These are phyloP conservation scores for Fregata magnificens DNA, from an alignment of 2,113 vertebrate genomes.

Conservation along the genomic window DNA sequence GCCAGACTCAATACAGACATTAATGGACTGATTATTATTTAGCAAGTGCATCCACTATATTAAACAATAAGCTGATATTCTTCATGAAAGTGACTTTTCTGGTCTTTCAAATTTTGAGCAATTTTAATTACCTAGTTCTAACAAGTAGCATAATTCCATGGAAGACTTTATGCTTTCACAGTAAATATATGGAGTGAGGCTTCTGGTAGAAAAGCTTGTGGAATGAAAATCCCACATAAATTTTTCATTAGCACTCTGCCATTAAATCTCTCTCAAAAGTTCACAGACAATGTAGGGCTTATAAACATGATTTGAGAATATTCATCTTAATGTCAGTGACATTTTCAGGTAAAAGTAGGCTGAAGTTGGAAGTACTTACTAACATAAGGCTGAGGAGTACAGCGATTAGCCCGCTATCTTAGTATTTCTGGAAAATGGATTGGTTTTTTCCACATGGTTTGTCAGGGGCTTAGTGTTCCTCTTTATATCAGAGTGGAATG, in stretches of 20 bases:
- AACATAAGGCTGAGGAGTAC: neutral
- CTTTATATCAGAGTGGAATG: neutral
- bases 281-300: neutral
- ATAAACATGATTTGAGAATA: conserved; percentile 1
- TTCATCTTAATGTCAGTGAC: neutral
- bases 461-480: neutral
- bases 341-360: conserved; percentile 20
- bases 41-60: neutral
- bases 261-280: neutral
- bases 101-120: neutral
- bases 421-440: neutral
- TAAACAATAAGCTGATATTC: neutral
- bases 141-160: neutral
- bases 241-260: neutral
- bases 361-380: neutral
- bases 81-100: neutral
- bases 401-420: neutral
- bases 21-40: neutral
- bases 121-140: neutral
- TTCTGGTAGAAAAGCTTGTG: neutral
- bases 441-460: neutral
- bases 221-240: neutral
- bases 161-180: neutral
- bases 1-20: neutral
- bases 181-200: neutral